Evolutionary conservation across 2,113 vertebrate genomes (phyloP).

Genomic region (Alligator sinensis): DNA sequence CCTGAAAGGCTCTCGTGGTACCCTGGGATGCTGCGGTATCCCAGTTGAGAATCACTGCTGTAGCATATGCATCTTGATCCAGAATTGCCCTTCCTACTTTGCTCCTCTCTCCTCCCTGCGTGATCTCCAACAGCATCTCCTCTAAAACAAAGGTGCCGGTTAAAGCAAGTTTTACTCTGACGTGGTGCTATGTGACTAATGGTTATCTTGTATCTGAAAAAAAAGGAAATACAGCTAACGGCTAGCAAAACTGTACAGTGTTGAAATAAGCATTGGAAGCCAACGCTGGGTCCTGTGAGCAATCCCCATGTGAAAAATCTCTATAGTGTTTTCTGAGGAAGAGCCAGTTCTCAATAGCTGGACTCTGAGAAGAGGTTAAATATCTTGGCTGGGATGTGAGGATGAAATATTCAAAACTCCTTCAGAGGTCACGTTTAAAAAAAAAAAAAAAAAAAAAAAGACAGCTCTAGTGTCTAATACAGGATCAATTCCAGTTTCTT

Average conservation of each 20-base stretch:
- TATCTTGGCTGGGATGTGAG: rapidly evolving
- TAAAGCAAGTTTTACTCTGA: neutral
- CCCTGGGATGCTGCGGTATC: no score
- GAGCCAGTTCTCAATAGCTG: neutral
- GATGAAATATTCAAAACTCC: slow-evolving; percentile 19
- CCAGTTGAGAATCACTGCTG: no score
- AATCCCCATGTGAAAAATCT: neutral
- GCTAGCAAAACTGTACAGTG: neutral
- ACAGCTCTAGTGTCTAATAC: neutral
- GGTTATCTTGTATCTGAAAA: neutral
- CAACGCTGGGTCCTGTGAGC: neutral
- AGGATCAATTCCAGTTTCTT: slow-evolving; percentile 28
- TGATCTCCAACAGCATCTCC: neutral
- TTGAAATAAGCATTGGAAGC: neutral
- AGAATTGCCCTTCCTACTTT: no score
- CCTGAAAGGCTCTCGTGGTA: no score
- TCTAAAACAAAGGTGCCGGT: neutral
- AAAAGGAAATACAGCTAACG: neutral
- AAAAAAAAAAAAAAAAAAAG: slow-evolving; percentile 40
- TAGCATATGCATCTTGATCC: no score
- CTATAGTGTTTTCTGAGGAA: neutral
- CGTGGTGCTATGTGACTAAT: neutral
- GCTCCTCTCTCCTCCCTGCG: no score
- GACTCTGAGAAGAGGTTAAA: neutral
- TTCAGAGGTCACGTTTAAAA: slow-evolving; percentile 4